Percentiles rank a stretch among this genome's conserved stretches.
Conservation (phyloP, 2,888 invertebrate genomes). For the Lacanobia wlatinum region DNA sequence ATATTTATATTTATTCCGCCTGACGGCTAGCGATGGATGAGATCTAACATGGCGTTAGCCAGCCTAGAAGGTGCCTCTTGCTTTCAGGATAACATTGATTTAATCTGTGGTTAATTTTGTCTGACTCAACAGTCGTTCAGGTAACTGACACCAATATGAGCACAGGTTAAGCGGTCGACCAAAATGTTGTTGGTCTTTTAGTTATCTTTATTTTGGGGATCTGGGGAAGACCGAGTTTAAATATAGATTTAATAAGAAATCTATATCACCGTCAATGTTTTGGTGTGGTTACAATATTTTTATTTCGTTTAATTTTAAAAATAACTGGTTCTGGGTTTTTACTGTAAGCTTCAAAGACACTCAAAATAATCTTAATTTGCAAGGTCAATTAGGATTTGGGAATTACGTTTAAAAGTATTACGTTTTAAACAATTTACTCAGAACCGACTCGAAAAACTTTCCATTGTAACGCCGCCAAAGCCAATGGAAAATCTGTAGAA, state of each 20-base stretch:
- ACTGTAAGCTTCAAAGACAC: not conserved
- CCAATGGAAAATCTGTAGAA: not conserved
- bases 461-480: not conserved
- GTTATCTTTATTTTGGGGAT: slow-evolving; percentile 44
- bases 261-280: slow-evolving; percentile 1
- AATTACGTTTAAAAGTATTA: not conserved
- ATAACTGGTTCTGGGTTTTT: slow-evolving; percentile 43
- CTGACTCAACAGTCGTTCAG: not conserved
- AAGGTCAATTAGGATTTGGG: not conserved
- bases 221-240: slow-evolving; percentile 47
- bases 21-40: not conserved
- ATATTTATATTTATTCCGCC: no score
- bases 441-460: not conserved
- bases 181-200: slow-evolving; percentile 22
- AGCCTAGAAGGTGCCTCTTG: not conserved
- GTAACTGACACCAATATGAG: slow-evolving; percentile 17
- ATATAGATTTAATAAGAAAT: slow-evolving; percentile 36
- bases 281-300: not conserved
- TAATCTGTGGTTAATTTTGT: not conserved
- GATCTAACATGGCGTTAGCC: not conserved
- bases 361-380: not conserved
- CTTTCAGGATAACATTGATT: not conserved
- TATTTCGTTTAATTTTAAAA: slow-evolving; percentile 10
- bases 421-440: not conserved
- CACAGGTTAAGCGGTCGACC: slow-evolving; percentile 17